Base-by-base conservation (phyloP, 2,888 invertebrate genomes). In the Ferdinandea cuprea region DNA sequence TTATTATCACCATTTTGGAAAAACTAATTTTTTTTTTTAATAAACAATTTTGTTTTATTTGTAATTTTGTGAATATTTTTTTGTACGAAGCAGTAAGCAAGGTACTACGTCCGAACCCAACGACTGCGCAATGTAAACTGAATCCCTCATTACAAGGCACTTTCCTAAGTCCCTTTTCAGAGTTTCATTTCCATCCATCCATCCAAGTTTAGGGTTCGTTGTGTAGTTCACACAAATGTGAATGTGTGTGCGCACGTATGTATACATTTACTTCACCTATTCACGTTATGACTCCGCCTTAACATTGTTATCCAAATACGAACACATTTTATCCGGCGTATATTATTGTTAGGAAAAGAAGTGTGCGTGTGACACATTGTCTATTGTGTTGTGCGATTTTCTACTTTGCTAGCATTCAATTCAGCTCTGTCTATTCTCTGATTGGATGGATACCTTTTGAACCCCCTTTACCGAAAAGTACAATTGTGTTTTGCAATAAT, bases 71-170 rank as follows among this genome's bases (percentile, higher is more conserved):
- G 28, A 48, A n/a, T 42, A 35, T 44, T 15, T 9, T 30, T 50
- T n/a, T 19, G 13, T 19, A 25, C 46, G 19, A 35, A 35, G 28
- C 19, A 19, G 28, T 11, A 11, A 15, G 25, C n/a, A 37, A 59
- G 25, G 52, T 66, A 54, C 37, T 17, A 85, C 85, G 80, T 84
- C 85, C 48, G 83, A 80, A 77, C 73, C 58, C 74, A 80, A 86
- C 85, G 85, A 84, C 85, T 86, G 85, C 85, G 85, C 85, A 86
- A 85, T 86, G 83, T 86, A 61, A 84, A 86, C 85, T 86, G 84
- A 85, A 58, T 79, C 63, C 68, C 65, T 61, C 42, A 35, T 63
- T 56, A 44, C 35, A 37, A 63, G 73, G 69, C 44, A 69, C 73
- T 58, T 68, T 69, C 40, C 66, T 15, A 74, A 74, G 73, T 84